Evolutionary conservation across 2,113 vertebrate genomes (phyloP).

Genomic region (Oryzias melastigma): DNA sequence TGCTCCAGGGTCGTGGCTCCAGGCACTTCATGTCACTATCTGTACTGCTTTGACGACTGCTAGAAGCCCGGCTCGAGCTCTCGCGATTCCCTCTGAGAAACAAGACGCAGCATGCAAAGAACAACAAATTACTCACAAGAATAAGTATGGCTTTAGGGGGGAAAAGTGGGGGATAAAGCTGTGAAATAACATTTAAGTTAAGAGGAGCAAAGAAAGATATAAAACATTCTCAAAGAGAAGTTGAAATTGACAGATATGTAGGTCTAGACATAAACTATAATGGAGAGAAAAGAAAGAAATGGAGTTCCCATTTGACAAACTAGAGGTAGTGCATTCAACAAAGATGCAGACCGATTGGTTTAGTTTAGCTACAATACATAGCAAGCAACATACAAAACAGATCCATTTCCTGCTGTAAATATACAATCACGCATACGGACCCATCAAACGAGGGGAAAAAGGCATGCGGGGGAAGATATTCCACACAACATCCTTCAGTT

Average conservation of each 20-base stretch:
- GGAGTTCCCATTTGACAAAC: conserved; percentile 24
- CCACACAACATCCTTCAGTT: conserved; percentile 38
- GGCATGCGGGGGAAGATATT: conserved; percentile 58
- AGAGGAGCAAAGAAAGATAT: conserved; percentile 6
- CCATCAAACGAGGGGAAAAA: conserved; percentile 30
- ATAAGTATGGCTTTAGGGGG: background rate
- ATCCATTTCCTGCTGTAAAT: conserved; percentile 33
- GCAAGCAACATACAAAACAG: conserved; percentile 61
- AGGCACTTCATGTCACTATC: conserved; percentile 95
- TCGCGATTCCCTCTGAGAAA: conserved; percentile 87
- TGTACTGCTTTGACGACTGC: conserved; percentile 98
- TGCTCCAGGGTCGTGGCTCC: conserved; percentile 98
- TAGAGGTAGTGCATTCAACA: conserved; percentile 57
- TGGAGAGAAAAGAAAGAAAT: background rate
- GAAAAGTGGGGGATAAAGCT: background rate
- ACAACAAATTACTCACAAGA: conserved; percentile 6
- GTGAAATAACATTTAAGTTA: conserved; percentile 5
- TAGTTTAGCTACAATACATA: conserved; percentile 46
- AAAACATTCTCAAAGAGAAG: background rate
- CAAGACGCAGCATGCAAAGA: background rate
- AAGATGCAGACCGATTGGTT: conserved; percentile 51
- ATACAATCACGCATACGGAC: conserved; percentile 31
- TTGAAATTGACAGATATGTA: background rate
- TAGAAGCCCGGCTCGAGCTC: conserved; percentile 85
- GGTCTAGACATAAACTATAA: background rate